Percentiles rank a stretch among this genome's conserved stretches.
These are phyloP conservation scores for Lepidurus arcticus DNA, from an alignment of 1,140 invertebrate genomes.

Conservation along the genomic window DNA sequence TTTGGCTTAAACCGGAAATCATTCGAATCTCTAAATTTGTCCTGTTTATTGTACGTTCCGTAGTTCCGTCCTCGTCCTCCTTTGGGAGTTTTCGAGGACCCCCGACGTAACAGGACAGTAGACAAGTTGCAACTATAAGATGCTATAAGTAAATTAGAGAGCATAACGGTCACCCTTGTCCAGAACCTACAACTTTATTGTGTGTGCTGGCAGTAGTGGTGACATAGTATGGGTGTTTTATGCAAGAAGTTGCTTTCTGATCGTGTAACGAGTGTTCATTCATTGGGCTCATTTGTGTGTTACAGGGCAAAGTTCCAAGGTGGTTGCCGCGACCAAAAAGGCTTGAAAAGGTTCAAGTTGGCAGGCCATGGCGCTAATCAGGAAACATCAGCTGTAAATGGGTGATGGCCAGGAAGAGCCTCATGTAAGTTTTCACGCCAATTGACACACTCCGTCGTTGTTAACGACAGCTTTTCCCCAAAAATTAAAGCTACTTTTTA, in stretches of 20 bases:
- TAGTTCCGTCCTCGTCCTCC: conserved; percentile 4
- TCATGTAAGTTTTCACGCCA: not conserved
- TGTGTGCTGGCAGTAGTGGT: not conserved
- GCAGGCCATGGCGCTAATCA: not conserved
- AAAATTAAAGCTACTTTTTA: too few relatives aligned
- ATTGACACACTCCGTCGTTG: not conserved
- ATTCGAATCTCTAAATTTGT: not conserved
- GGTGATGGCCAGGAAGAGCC: not conserved
- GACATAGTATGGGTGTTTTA: not conserved
- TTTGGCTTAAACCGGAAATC: not conserved
- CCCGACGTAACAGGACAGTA: not conserved
- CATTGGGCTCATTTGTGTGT: not conserved
- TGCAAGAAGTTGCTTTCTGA: not conserved
- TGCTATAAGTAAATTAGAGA: not conserved
- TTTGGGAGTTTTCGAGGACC: not conserved
- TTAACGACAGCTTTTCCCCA: not conserved
- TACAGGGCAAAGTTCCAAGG: not conserved
- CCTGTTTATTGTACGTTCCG: not conserved
- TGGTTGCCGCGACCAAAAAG: not conserved
- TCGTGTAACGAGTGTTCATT: not conserved
- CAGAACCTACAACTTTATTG: not conserved
- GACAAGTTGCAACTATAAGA: not conserved
- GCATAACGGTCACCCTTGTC: not conserved
- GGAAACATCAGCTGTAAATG: conserved; percentile 1
- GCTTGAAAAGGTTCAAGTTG: not conserved